Base-by-base conservation (phyloP, 2,888 invertebrate species). In the Helicoverpa assulta region DNA sequence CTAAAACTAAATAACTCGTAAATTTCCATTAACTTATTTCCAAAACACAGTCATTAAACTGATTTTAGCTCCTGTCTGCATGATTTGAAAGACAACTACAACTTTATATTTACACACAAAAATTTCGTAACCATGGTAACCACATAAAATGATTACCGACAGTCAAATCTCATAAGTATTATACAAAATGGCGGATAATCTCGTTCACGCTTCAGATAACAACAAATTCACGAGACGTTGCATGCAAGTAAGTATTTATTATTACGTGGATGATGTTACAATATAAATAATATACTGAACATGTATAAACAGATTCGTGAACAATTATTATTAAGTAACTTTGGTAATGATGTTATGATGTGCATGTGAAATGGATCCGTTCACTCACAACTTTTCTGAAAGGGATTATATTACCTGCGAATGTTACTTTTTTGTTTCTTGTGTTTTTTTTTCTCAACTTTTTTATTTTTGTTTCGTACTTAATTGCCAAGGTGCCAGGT, bases 221-320 rank as follows among this genome's bases (percentile, higher is more conserved):
- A 68, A 52, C 56, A 51, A 66, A 78, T 57, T 57, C 52, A 66
- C 53, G 37, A 57, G 21, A 50, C 50, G 56, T 78, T 78, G 66
- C 74, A 73, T 73, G 78, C 10, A n/a, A 16, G 16, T 40, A 14
- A 5, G 14, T 21, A 56, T 40, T 40, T 40, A 79, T 63, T 53
- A 50, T 59, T 54, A 51, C 58, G 53, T 43, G n/a, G 4, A 50
- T 43, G 29, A 56, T 14, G 52, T 61, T 56, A 59, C 54, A 59
- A 58, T 54, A 21, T 50, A 58, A 54, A 52, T 52, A 19, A 19
- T 52, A 18, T 19, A n/a, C 51, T 55, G 54, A 19, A 53, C 58
- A 70, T 76, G 70, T 70, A 14, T 58, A 40, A 59, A 53, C n/a
- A 50, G 43, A 43, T 29, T 18, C 18, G 8, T 18, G 19, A 29